Conservation (phyloP, 2,113 vertebrate species). For the Scalopus aquaticus region DNA sequence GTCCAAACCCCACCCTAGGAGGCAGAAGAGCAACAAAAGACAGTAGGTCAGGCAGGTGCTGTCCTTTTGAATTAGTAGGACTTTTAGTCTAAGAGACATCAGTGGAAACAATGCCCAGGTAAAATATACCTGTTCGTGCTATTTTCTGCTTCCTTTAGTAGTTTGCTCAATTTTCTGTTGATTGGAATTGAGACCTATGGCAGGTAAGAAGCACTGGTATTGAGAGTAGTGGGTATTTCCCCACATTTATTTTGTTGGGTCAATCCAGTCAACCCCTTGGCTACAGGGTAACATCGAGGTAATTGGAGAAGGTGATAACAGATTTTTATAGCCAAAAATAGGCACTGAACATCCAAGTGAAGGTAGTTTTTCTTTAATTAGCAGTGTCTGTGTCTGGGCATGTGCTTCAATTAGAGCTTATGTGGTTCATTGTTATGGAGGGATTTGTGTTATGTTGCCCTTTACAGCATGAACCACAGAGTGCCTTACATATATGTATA, state of each 20-base stretch:
- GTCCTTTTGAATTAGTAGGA: fast-evolving
- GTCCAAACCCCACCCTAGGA: background rate
- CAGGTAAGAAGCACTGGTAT: background rate
- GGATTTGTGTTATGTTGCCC: background rate
- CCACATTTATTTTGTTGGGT: background rate
- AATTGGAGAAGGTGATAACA: background rate
- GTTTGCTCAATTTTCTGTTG: background rate
- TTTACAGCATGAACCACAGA: background rate
- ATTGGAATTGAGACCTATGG: background rate
- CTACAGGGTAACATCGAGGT: background rate
- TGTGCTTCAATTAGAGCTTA: background rate
- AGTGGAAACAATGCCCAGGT: background rate
- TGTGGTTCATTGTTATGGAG: background rate
- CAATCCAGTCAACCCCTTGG: background rate
- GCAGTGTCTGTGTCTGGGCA: background rate
- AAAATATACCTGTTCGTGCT: background rate
- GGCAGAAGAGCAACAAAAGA: background rate
- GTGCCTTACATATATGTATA: background rate
- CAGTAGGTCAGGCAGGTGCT: background rate
- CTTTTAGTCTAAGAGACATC: no score
- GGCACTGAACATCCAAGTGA: background rate
- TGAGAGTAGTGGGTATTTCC: background rate
- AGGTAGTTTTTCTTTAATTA: background rate
- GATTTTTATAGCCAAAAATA: background rate
- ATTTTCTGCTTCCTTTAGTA: background rate